Evolutionary conservation across 64 coral and sea anemone genomes (phyloP).

Genomic region (Stylophora pistillata): DNA sequence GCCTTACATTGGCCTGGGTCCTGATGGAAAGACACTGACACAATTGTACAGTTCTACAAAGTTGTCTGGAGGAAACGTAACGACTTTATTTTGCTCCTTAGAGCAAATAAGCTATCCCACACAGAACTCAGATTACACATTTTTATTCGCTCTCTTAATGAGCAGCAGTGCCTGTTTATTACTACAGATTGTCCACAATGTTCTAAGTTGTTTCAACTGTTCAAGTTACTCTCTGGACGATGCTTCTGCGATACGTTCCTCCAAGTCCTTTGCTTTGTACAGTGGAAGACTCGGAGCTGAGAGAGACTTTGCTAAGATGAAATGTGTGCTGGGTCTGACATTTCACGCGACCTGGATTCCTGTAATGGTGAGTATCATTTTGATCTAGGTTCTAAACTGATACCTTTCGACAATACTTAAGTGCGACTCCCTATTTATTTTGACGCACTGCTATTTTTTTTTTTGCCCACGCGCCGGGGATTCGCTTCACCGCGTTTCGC

Average conservation of each 20-base stretch:
- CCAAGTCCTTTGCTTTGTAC: slow-evolving; percentile 4
- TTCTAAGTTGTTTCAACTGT: slow-evolving; percentile 66
- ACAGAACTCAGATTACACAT: slow-evolving; percentile 84
- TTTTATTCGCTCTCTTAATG: slow-evolving; percentile 89
- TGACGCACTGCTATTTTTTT: no score
- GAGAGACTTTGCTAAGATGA: slow-evolving; percentile 70
- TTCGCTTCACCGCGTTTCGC: no score
- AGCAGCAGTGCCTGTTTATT: slow-evolving; percentile 73
- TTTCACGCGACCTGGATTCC: slow-evolving; percentile 87
- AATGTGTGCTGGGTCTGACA: slow-evolving; percentile 61
- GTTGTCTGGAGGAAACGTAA: slow-evolving; percentile 2
- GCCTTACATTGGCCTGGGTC: slow-evolving; percentile 90
- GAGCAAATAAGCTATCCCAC: slow-evolving; percentile 82
- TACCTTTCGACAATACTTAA: background rate
- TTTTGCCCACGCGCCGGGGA: no score
- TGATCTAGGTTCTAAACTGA: background rate
- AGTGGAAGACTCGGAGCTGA: slow-evolving; percentile 26
- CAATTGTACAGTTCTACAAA: background rate
- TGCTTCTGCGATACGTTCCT: background rate
- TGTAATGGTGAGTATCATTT: slow-evolving; percentile 73
- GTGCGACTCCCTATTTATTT: no score
- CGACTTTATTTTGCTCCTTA: slow-evolving; percentile 56
- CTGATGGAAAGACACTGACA: slow-evolving; percentile 21
- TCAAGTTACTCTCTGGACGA: background rate
- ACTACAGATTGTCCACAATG: slow-evolving; percentile 75